Conservation (phyloP, 2,797 vertebrate species). For the Margarornis squamiger region DNA sequence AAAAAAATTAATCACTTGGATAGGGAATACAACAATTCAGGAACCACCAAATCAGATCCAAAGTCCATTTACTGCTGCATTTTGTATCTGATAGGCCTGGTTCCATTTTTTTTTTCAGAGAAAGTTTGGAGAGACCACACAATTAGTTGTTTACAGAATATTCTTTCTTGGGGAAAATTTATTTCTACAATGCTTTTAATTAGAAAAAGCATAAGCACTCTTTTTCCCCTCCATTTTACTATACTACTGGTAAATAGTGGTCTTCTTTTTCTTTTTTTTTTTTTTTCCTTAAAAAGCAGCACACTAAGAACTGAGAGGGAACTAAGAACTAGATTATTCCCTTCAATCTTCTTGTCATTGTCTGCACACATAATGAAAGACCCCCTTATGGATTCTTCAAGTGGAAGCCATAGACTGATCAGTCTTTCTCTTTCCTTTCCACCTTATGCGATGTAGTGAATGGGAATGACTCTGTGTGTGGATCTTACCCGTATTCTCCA, state of each 20-base stretch:
- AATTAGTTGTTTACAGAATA: not conserved
- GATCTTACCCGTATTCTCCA: not conserved
- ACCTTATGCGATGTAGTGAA: not conserved
- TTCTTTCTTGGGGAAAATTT: not conserved
- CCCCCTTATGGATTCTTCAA: not conserved
- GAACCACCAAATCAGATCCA: not conserved
- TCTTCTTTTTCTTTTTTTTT: not conserved
- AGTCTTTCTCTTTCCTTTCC: not conserved
- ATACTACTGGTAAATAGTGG: not conserved
- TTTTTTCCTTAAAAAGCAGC: not conserved
- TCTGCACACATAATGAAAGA: not conserved
- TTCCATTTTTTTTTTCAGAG: not conserved
- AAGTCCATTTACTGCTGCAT: not conserved
- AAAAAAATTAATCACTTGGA: not conserved
- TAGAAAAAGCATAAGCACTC: not conserved
- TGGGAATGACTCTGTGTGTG: accelerated
- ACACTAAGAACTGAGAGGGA: not conserved
- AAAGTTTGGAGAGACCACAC: not conserved
- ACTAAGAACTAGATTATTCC: not conserved
- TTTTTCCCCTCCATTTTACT: not conserved
- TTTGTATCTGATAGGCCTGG: not conserved
- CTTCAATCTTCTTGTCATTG: not conserved
- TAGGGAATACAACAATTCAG: not conserved
- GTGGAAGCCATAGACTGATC: not conserved
- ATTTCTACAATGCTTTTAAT: not conserved